Conservation (phyloP, 1,140 invertebrate species). For the Drosophila prosaltans region DNA sequence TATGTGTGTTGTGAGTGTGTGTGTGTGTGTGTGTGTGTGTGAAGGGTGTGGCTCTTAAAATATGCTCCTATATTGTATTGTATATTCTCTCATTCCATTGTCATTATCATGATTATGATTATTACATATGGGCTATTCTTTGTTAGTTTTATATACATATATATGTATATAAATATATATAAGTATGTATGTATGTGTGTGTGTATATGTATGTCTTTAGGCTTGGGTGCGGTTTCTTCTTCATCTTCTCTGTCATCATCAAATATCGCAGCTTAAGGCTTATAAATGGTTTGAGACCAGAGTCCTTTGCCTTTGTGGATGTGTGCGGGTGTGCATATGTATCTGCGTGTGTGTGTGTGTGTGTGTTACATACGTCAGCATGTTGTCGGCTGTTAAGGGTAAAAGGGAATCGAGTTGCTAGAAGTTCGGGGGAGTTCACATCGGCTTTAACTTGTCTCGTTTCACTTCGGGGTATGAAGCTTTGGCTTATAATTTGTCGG, state of each 20-base stretch:
- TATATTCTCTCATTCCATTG: background rate
- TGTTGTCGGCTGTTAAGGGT: slow-evolving; percentile 8
- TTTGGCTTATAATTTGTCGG: slow-evolving; percentile 54
- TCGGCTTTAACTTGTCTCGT: slow-evolving; percentile 11
- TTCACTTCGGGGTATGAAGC: slow-evolving; percentile 23
- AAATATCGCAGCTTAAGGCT: slow-evolving; percentile 14
- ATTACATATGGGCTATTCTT: slow-evolving; percentile 18
- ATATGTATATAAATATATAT: background rate
- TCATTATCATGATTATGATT: slow-evolving; percentile 16
- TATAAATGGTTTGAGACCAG: slow-evolving; percentile 9
- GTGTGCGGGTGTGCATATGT: background rate
- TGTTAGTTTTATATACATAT: slow-evolving; percentile 14
- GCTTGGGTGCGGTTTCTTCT: slow-evolving; percentile 12
- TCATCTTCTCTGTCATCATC: slow-evolving; percentile 14
- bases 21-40: background rate
- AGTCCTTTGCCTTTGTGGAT: background rate
- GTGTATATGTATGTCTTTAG: slow-evolving; percentile 7
- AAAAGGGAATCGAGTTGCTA: background rate
- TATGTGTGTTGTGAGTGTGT: background rate
- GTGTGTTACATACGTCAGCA: slow-evolving; percentile 5
- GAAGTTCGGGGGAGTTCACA: slow-evolving; percentile 2
- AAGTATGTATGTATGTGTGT: background rate
- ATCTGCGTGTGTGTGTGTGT: background rate
- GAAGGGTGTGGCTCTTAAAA: slow-evolving; percentile 11
- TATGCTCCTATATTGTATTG: slow-evolving; percentile 8